phyloP scores from a whole-genome alignment of 2,797 vertebrate genomes.

The Labroides dimidiatus region DNA sequence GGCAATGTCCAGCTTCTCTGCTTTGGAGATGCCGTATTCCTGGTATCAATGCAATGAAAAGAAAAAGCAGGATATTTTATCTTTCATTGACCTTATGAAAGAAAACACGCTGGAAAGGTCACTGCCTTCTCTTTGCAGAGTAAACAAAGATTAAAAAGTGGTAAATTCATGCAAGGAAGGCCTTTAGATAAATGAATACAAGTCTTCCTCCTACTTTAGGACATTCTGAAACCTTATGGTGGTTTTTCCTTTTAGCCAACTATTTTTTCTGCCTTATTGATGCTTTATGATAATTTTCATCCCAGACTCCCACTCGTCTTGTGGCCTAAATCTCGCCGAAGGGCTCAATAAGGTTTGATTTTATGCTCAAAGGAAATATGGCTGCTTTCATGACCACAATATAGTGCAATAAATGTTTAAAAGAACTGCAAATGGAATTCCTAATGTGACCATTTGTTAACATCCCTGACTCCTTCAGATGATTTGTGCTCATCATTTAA shows the following conservation, averaged over 20 bases:
- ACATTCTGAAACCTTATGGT: no score
- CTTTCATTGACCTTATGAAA: neutral
- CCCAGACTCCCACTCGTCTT: neutral
- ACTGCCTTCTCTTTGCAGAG: neutral
- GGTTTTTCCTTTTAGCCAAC: neutral
- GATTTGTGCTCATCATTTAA: neutral
- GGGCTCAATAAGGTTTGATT: constrained; percentile 6
- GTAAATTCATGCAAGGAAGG: neutral
- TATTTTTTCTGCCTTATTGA: neutral
- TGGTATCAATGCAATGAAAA: constrained; percentile 48
- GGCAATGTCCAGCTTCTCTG: constrained; percentile 96
- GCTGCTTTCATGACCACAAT: neutral
- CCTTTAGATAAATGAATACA: neutral
- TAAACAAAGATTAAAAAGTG: neutral
- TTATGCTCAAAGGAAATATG: neutral
- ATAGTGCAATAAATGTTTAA: constrained; percentile 3
- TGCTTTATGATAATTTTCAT: neutral
- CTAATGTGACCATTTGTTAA: constrained; percentile 1
- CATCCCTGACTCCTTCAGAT: neutral
- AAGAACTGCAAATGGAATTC: neutral
- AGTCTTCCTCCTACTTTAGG: neutral
- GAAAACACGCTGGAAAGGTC: neutral
- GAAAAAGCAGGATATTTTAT: neutral
- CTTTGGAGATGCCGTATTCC: constrained; percentile 95
- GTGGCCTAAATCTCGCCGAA: neutral